phyloP scores from a whole-genome alignment of 1,140 invertebrate genomes.

The Pogonomyrmex barbatus region DNA sequence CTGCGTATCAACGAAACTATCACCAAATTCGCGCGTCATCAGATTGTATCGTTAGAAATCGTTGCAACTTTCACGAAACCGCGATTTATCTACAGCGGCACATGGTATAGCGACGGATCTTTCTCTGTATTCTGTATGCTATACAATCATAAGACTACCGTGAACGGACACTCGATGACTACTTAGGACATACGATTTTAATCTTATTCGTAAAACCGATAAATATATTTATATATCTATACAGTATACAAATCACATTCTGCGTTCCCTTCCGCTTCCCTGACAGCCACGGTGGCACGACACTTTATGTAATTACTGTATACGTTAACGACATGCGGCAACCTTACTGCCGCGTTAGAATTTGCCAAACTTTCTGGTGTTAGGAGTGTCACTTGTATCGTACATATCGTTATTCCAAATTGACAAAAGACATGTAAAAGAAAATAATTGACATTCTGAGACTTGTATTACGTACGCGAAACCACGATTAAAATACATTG shows the following conservation, averaged over 20 bases:
- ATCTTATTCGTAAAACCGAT: conserved; percentile 36
- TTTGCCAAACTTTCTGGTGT: conserved; percentile 35
- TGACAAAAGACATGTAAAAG: conserved; percentile 20
- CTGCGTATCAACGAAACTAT: not conserved
- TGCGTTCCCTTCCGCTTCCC: conserved; percentile 42
- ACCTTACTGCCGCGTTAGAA: conserved; percentile 40
- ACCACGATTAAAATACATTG: conserved; percentile 14
- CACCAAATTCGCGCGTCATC: not conserved
- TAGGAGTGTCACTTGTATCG: not conserved
- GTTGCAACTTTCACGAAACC: conserved; percentile 29
- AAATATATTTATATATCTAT: conserved; percentile 65
- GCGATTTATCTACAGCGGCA: conserved; percentile 15
- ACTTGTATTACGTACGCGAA: not conserved
- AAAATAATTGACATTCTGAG: conserved; percentile 35
- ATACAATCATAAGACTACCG: conserved; percentile 51
- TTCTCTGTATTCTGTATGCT: conserved; percentile 8
- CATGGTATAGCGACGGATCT: conserved; percentile 16
- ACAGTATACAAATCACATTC: conserved; percentile 52
- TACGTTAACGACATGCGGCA: conserved; percentile 38
- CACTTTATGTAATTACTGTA: conserved; percentile 35
- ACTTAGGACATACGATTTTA: conserved; percentile 54
- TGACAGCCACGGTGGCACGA: conserved; percentile 25
- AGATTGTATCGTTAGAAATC: conserved; percentile 31
- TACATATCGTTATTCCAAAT: conserved; percentile 36
- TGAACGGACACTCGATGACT: conserved; percentile 53